Evolutionary conservation across 2,888 invertebrate genomes (phyloP).

Genomic region (Colletes collaris): DNA sequence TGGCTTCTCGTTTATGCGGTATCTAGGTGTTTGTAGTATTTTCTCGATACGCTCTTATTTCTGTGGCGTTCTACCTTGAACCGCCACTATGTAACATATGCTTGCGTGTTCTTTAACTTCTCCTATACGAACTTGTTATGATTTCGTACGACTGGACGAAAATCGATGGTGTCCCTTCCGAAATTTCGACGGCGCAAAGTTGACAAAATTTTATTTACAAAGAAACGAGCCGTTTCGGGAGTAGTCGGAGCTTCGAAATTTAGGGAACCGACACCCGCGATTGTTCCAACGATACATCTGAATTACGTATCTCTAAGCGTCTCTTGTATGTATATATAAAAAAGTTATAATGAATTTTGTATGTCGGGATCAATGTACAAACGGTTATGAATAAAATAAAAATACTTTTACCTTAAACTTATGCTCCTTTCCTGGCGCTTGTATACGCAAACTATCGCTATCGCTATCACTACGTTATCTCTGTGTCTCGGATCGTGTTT

Average conservation of each 20-base stretch:
- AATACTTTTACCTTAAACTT: constrained; percentile 37
- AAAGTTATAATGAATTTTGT: constrained; percentile 41
- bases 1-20: constrained; percentile 13
- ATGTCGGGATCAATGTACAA: constrained; percentile 47
- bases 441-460: constrained; percentile 33
- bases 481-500: background rate
- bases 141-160: constrained; percentile 18
- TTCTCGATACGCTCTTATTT: background rate
- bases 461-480: constrained; percentile 24
- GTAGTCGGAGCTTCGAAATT: background rate
- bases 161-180: constrained; percentile 9
- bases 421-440: constrained; percentile 47
- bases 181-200: background rate
- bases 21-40: constrained; percentile 2
- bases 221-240: background rate
- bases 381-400: constrained; percentile 47
- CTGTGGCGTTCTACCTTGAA: background rate
- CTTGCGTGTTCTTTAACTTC: constrained; percentile 26
- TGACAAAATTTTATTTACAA: no score
- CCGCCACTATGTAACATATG: constrained; percentile 7
- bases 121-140: constrained; percentile 11
- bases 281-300: background rate
- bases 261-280: constrained; percentile 18
- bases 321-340: constrained; percentile 36
- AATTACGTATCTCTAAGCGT: constrained; percentile 28